Conservation (phyloP, 2,797 vertebrate genomes). For the Poecile montanus region DNA sequence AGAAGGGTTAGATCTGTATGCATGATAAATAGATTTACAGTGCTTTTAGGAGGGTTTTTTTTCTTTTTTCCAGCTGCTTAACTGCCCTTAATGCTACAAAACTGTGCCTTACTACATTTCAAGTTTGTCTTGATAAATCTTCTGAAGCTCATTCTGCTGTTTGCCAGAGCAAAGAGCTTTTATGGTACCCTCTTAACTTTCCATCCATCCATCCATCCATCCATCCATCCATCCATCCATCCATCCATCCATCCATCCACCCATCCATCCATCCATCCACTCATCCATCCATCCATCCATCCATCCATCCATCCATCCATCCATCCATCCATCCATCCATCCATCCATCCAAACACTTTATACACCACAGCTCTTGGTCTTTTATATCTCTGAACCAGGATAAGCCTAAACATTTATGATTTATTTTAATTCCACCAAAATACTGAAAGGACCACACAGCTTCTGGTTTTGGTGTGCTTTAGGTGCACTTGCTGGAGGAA, state of each 20-base stretch:
- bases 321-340: not conserved
- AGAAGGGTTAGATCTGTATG: not conserved
- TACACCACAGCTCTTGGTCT: not conserved
- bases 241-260: not conserved
- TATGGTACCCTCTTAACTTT: not conserved
- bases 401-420: not conserved
- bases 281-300: not conserved
- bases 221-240: not conserved
- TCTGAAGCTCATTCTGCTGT: not conserved
- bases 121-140: not conserved
- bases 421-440: not conserved
- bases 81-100: not conserved
- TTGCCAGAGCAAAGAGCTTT: not conserved
- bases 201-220: not conserved
- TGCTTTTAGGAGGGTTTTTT: not conserved
- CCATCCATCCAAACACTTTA: not conserved
- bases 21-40: not conserved
- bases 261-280: not conserved
- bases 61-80: not conserved
- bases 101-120: not conserved
- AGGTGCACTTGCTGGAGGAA: accelerated
- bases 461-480: not conserved
- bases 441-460: accelerated
- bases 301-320: not conserved
- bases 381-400: not conserved